Conservation (phyloP, 1,140 invertebrate species). For the Vanessa atalanta region DNA sequence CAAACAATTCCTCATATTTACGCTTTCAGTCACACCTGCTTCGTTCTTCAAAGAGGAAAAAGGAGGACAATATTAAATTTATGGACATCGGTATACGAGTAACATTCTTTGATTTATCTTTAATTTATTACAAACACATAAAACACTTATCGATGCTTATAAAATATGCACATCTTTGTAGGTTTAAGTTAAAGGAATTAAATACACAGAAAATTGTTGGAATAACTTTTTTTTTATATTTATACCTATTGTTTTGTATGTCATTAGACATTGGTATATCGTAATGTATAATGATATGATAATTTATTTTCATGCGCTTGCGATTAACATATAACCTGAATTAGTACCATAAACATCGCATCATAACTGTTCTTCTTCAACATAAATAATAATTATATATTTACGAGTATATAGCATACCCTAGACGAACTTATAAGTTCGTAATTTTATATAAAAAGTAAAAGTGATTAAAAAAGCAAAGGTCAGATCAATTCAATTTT, state of each 20-base stretch:
- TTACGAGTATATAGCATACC: neutral
- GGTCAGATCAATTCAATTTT: neutral
- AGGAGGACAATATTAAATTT: conserved; percentile 12
- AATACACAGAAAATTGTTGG: neutral
- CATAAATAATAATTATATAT: neutral
- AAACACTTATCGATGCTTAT: conserved; percentile 11
- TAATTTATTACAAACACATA: conserved; percentile 15
- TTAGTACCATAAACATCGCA: neutral
- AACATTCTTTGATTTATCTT: conserved; percentile 15
- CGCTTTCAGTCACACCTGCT: conserved; percentile 20
- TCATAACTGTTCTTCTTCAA: conserved; percentile 1
- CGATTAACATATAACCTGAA: neutral
- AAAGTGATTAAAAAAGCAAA: neutral
- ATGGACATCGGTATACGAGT: neutral
- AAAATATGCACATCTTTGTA: conserved; percentile 4
- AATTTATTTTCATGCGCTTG: neutral
- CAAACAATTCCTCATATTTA: conserved; percentile 14
- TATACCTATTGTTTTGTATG: neutral
- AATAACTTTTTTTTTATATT: neutral
- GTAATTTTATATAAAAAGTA: neutral
- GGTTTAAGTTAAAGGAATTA: conserved; percentile 6
- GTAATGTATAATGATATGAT: neutral
- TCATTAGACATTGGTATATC: neutral
- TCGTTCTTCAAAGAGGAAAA: neutral
- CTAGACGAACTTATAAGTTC: neutral